phyloP scores from a whole-genome alignment of 2,797 vertebrate species.

The Tauraco hartlaubi region DNA sequence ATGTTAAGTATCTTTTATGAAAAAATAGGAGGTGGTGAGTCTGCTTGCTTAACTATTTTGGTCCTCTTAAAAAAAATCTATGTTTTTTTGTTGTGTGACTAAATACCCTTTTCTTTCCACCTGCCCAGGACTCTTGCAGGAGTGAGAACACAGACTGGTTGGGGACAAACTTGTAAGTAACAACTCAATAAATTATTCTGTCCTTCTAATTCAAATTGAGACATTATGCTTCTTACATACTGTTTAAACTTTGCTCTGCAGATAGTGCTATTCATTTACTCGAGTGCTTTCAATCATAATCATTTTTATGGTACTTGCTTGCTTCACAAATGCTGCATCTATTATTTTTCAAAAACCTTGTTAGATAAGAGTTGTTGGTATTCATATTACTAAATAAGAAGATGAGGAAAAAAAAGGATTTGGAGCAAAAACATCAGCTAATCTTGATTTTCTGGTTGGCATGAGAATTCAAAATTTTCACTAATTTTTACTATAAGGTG shows the following conservation, averaged over 20 bases:
- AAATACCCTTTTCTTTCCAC: background rate
- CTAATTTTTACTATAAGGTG: background rate
- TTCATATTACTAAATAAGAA: background rate
- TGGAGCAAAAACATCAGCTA: background rate
- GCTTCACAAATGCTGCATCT: background rate
- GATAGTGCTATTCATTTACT: background rate
- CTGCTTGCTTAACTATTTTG: background rate
- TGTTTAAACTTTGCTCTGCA: background rate
- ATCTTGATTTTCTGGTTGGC: background rate
- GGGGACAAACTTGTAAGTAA: background rate
- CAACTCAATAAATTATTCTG: background rate
- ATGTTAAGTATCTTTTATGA: background rate
- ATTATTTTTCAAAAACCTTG: background rate
- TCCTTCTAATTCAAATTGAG: background rate
- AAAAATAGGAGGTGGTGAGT: background rate
- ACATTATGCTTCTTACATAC: background rate
- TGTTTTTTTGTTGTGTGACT: background rate
- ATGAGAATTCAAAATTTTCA: background rate
- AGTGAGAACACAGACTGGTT: background rate
- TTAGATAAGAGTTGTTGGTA: background rate
- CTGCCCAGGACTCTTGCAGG: background rate
- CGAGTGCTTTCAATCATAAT: background rate
- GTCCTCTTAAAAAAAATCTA: background rate
- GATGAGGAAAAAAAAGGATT: background rate
- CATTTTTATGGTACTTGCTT: background rate